A percentile compares a stretch with the other conserved stretches of the same genome.
These are phyloP conservation scores for Nautilus pompilius DNA, from an alignment of 1,140 invertebrate species.

Conservation along the genomic window DNA sequence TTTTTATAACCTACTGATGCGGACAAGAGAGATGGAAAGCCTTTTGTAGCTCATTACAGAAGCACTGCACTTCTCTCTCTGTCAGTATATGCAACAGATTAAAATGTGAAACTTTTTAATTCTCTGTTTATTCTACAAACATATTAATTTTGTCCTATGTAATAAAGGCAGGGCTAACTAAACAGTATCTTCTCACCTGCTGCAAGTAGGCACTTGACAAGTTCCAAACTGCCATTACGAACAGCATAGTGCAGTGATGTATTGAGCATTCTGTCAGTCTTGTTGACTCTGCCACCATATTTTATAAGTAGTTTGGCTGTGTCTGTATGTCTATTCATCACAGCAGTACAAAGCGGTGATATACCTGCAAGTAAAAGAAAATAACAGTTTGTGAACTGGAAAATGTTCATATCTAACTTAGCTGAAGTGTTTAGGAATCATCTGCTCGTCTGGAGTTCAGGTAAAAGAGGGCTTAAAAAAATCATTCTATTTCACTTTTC, in stretches of 20 bases:
- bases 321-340: constrained; percentile 8
- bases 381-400: too few relatives aligned
- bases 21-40: constrained; percentile 52
- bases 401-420: too few relatives aligned
- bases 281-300: constrained; percentile 60
- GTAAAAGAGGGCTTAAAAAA: too few relatives aligned
- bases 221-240: constrained; percentile 50
- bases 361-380: too few relatives aligned
- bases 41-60: background rate
- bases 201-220: constrained; percentile 8
- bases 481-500: too few relatives aligned
- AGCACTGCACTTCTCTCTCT: background rate
- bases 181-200: background rate
- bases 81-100: background rate
- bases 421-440: too few relatives aligned
- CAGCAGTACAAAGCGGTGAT: constrained; percentile 4
- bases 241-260: constrained; percentile 62
- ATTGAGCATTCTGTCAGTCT: constrained; percentile 52
- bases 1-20: too few relatives aligned
- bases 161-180: background rate
- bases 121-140: background rate
- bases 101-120: background rate
- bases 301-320: constrained; percentile 56
- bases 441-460: too few relatives aligned
- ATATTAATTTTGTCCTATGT: background rate